A percentile compares a stretch with the other conserved stretches of the same genome.
phyloP scores from a whole-genome alignment of 2,113 vertebrate species.

The Gulo gulo region DNA sequence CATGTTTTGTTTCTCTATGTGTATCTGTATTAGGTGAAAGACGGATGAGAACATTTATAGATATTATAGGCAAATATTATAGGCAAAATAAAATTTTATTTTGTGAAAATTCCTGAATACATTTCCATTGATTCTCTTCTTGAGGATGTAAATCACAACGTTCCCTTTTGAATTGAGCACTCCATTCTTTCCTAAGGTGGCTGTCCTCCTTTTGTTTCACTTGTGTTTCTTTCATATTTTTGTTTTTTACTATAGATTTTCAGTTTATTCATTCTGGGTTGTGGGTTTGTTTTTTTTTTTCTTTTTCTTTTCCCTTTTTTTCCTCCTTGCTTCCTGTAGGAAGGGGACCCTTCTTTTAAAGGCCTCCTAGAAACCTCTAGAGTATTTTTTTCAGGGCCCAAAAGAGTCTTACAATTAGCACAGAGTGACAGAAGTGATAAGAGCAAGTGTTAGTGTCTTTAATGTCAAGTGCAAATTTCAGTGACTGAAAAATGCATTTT shows the following conservation, averaged over 20 bases:
- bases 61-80: background rate
- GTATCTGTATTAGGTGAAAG: background rate
- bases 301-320: background rate
- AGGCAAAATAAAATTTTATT: conserved; percentile 37
- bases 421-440: background rate
- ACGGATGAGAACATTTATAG: background rate
- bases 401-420: background rate
- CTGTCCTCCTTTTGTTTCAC: background rate
- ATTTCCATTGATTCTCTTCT: background rate
- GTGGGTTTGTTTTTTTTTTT: background rate
- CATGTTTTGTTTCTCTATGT: background rate
- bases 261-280: background rate
- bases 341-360: background rate
- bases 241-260: background rate
- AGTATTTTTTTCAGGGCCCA: background rate
- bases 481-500: background rate
- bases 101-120: background rate
- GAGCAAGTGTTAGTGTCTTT: background rate
- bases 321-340: background rate
- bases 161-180: background rate
- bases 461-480: background rate
- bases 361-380: background rate
- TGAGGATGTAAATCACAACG: background rate
- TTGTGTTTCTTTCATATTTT: background rate
- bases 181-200: background rate